Base-by-base conservation (phyloP, 1,140 invertebrate genomes). In the Eriosoma lanigerum region DNA sequence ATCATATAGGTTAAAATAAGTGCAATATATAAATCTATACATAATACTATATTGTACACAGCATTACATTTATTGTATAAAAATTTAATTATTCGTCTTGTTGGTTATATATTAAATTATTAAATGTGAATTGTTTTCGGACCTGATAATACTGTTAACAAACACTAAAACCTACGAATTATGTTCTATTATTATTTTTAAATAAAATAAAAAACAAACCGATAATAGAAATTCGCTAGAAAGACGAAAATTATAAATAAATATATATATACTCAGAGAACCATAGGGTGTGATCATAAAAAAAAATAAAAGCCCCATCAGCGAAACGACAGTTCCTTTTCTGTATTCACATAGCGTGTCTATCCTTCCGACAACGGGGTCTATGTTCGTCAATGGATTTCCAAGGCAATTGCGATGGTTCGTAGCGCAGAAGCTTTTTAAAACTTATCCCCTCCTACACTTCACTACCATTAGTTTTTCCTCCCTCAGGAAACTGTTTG, bases 361-460 rank as follows among this genome's bases (percentile, higher is more conserved):
- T 24, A 46, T 76, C 73, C 73, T 46, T 75, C 50, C 29, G 72
- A 56, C 50, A 38, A 56, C 72, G 52, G 54, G 52, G 32, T 46
- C 38, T 12, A 24, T 78, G 75, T 78, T 48, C 75, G 15, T 78
- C 75, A 48, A 78, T 60, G 75, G 56, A 76, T 46, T 76, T 58
- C 52, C 60, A 46, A 60, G 73, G 75, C 56, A 58, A 56, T 72
- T 72, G 48, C 48, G 17, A 52, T 17, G 48, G 68, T 52, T 72
- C 68, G 68, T 46, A 29, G 24, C 68, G 68, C 68, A 29, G 24
- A 24, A 52, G 46, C 68, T n/a, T 72, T 72, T 72, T 44, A 70
- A 68, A 68, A 68, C 64, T 24, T 68, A 68, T 21, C 32, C 58
- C 64, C 8, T 2, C 54, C 3, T n/a, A 70, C 24, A 70, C 46